Base-by-base conservation (phyloP, 2,797 vertebrate genomes). In the Cynodonichthys magdalenae region DNA sequence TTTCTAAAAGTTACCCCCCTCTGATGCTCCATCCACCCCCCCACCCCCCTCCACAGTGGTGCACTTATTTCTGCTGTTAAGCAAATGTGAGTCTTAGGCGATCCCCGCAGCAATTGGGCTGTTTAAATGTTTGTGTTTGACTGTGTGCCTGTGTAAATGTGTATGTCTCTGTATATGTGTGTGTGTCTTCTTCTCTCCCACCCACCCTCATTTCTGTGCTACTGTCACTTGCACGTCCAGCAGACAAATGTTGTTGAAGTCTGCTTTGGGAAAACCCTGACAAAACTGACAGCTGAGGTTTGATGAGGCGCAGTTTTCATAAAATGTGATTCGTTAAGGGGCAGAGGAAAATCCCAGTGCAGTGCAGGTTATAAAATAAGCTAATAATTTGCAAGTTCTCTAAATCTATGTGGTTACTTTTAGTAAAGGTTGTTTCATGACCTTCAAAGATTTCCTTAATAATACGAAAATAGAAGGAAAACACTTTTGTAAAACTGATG, bases 51-150 rank as follows among this genome's bases (percentile, higher is more conserved):
- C 56, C 80, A 79, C 80, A 49, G 57, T 53, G 61, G 68, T 79
- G 54, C 65, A 57, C 74, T 85, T 58, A 67, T 86, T 75, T 81
- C 73, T 77, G 74, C 67, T 72, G 75, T 75, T 80, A 41, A 79
- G 85, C 81, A 86, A 87, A 86, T 63, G 69, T 17, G 11, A 41
- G 55, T 70, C 75, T 81, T 84, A 76, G 53, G 70, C 63, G 55
- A n/a, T 69, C 75, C 77, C 63, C 57, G 5, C 29, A 48, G 59
- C 50, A 81, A 83, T 88, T 87, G 84, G 82, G 87, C 85, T 87
- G 79, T 91, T 88, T 88, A 84, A 85, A 89, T 90, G 87, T 92
- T 92, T 90, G 84, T 86, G 80, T 80, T 88, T 65, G 75, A 80
- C 71, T 66, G 65, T 69, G 72, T 57, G 71, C 48, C 66, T 86